phyloP scores from a whole-genome alignment of 2,888 invertebrate genomes.

The Lasioglossum leucozonium region DNA sequence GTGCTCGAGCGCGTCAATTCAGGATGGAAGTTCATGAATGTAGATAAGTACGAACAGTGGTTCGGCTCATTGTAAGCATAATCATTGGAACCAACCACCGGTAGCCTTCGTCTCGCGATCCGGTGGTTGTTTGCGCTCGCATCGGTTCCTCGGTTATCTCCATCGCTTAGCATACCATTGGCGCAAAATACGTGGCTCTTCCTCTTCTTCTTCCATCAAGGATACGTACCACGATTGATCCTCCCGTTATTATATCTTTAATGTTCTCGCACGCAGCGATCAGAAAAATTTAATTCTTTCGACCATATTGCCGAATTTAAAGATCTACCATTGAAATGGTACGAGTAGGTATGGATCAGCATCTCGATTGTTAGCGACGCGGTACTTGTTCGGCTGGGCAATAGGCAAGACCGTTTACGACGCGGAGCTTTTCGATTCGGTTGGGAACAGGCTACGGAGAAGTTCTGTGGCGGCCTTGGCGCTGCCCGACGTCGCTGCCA shows the following conservation, averaged over 20 bases:
- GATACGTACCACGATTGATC: background rate
- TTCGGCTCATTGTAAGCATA: constrained; percentile 27
- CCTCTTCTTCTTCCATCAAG: background rate
- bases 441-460: background rate
- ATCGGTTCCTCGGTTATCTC: constrained; percentile 27
- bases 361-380: background rate
- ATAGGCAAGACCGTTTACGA: constrained; percentile 37
- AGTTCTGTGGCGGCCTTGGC: no score
- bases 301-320: background rate
- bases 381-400: background rate
- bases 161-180: background rate
- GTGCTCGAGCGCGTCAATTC: constrained; percentile 35
- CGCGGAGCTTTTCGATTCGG: background rate
- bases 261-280: background rate
- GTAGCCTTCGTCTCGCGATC: constrained; percentile 33
- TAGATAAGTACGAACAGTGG: constrained; percentile 37
- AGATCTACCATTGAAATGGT: background rate
- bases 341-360: no score
- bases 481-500: no score
- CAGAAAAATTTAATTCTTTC: background rate
- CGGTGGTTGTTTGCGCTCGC: constrained; percentile 9
- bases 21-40: constrained; percentile 47
- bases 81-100: constrained; percentile 32
- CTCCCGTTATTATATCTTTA: background rate
- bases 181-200: background rate